Percentiles rank a stretch among this genome's conserved stretches.
Conservation (phyloP, 2,113 vertebrate species). For the Quiscalus mexicanus region DNA sequence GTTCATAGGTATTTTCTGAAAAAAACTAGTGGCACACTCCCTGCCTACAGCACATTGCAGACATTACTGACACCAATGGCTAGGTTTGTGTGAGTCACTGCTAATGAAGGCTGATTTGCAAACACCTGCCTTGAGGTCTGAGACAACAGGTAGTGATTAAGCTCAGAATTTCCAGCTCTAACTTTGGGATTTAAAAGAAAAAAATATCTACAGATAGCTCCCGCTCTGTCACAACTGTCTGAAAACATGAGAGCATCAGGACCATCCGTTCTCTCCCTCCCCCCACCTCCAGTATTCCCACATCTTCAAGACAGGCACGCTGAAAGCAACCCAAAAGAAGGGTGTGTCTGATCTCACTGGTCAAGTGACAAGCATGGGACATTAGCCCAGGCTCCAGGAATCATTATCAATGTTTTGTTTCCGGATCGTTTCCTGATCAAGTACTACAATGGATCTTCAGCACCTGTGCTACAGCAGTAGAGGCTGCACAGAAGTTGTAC, state of each 20-base stretch:
- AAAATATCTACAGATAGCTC: not conserved
- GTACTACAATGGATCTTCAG: not conserved
- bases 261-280: not conserved
- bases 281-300: accelerated
- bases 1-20: not conserved
- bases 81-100: not conserved
- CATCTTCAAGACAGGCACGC: not conserved
- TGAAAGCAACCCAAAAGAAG: not conserved
- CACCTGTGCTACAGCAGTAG: not conserved
- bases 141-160: not conserved
- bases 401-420: not conserved
- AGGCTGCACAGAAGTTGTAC: not conserved
- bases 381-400: not conserved
- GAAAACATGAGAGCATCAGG: not conserved
- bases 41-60: not conserved
- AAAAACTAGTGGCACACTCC: not conserved
- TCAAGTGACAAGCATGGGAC: not conserved
- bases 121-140: not conserved
- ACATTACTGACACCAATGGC: not conserved
- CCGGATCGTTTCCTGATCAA: not conserved
- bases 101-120: not conserved
- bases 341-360: not conserved
- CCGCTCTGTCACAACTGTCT: not conserved
- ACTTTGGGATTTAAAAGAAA: not conserved
- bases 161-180: not conserved